Base-by-base conservation (phyloP, 1,140 invertebrate genomes). In the Drosophila nigromelanica region DNA sequence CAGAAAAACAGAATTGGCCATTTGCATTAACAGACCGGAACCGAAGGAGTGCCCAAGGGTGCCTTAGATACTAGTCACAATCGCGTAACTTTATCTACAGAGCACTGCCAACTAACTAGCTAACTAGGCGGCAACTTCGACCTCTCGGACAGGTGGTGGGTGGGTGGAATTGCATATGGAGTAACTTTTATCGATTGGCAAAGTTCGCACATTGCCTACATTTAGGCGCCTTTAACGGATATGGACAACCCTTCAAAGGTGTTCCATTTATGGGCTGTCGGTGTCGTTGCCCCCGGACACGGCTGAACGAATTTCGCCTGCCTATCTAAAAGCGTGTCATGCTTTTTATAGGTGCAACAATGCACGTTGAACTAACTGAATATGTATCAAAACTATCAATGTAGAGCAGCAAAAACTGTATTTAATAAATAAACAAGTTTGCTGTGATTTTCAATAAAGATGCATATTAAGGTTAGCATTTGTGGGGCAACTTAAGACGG, bases 121-220 rank as follows among this genome's bases (percentile, higher is more conserved):
- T 52, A 43, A 45, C 62, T 60, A 35, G 35, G 30, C 30, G 50
- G 35, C 62, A 52, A 60, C 62, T 30, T 52, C 40, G 21, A 18
- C 15, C 18, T 18, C 45, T 40, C 35, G 64, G 70, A 21, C 60
- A 61, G 78, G 67, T 61, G 64, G 15, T 1, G 12, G 8, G 35
- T 5, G 5, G 54, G 37, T 24, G 2, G 40, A 71, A 63, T 52
- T 68, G 66, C 75, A 78, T 62, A 82, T 63, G 51, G 40, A 75
- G 71, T 69, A 27, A 82, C 76, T 76, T 78, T 76, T 83, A 83
- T 82, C 80, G 80, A 82, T 82, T 82, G 61, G 10, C 59, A 55
- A 70, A 79, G 21, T 64, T 79, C 67, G 59, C 76, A 79, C 67
- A 74, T 71, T 74, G 74, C 71, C 71, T 61, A 74, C 59, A 63